These are phyloP conservation scores for Tragulus kanchil DNA, from an alignment of 2,113 vertebrate species.

Conservation along the genomic window DNA sequence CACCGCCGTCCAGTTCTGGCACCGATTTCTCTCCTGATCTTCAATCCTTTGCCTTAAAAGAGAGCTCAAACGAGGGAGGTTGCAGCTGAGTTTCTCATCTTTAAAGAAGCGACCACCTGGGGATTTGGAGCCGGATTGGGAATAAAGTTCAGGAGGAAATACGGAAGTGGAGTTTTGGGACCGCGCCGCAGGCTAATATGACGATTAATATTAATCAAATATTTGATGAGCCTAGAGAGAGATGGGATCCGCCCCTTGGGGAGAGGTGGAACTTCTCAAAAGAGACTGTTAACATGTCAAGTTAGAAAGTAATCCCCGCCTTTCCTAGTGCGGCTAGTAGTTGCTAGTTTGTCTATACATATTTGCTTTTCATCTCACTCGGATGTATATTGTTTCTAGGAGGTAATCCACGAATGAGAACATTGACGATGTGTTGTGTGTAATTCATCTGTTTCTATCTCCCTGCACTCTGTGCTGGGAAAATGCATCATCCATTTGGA, in stretches of 20 bases:
- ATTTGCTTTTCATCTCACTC: background rate
- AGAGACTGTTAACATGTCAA: background rate
- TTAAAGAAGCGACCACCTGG: slow-evolving; percentile 48
- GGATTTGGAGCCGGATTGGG: background rate
- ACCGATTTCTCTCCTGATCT: background rate
- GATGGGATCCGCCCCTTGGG: background rate
- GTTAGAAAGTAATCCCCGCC: background rate
- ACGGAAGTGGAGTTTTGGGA: background rate
- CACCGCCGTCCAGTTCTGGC: background rate
- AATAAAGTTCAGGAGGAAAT: background rate
- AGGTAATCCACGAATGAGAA: slow-evolving; percentile 29
- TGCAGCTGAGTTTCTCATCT: slow-evolving; percentile 4
- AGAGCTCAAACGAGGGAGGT: background rate
- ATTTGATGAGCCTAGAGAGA: background rate
- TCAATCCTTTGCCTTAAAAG: background rate
- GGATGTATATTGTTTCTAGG: background rate
- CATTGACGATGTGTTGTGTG: slow-evolving; percentile 23
- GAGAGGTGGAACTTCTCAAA: slow-evolving; percentile 41
- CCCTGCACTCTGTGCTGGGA: slow-evolving; percentile 74
- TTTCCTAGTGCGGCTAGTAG: background rate
- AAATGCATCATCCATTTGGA: slow-evolving; percentile 93
- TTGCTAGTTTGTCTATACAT: background rate
- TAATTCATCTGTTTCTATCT: background rate
- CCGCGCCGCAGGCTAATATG: background rate
- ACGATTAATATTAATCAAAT: background rate